A percentile compares a stretch with the other conserved stretches of the same genome.
Evolutionary conservation across 1,140 invertebrate species (phyloP).

Genomic region (Cotesia chilonis): DNA sequence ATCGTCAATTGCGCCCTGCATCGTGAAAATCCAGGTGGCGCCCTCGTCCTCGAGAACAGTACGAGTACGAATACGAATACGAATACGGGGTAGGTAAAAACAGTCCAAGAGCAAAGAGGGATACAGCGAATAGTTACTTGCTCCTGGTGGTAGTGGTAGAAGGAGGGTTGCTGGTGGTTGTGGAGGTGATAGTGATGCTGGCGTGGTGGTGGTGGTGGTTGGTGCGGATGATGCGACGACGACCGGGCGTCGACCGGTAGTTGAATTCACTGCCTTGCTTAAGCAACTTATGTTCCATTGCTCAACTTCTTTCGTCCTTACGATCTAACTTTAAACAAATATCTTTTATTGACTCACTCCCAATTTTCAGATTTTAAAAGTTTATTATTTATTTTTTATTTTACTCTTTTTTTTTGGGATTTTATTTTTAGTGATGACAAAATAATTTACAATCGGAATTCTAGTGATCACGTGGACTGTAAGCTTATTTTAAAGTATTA

Average conservation of each 20-base stretch:
- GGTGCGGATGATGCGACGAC: slow-evolving; percentile 47
- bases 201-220: slow-evolving; percentile 41
- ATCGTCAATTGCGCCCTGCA: slow-evolving; percentile 30
- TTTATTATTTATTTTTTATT: background rate
- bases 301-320: slow-evolving; percentile 15
- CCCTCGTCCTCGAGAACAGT: slow-evolving; percentile 25
- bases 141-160: slow-evolving; percentile 36
- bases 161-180: slow-evolving; percentile 45
- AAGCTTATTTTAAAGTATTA: background rate
- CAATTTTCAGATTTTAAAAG: background rate
- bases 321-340: slow-evolving; percentile 6
- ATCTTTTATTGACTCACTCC: background rate
- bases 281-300: slow-evolving; percentile 39
- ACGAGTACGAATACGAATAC: no score
- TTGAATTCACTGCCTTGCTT: slow-evolving; percentile 53
- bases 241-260: slow-evolving; percentile 62
- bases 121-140: slow-evolving; percentile 31
- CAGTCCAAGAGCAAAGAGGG: slow-evolving; percentile 24
- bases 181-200: slow-evolving; percentile 33
- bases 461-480: slow-evolving; percentile 3
- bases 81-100: slow-evolving; percentile 37
- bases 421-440: background rate
- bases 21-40: slow-evolving; percentile 37
- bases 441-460: background rate
- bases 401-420: background rate